phyloP scores from a whole-genome alignment of 2,797 vertebrate species.

The Acanthornis magna region DNA sequence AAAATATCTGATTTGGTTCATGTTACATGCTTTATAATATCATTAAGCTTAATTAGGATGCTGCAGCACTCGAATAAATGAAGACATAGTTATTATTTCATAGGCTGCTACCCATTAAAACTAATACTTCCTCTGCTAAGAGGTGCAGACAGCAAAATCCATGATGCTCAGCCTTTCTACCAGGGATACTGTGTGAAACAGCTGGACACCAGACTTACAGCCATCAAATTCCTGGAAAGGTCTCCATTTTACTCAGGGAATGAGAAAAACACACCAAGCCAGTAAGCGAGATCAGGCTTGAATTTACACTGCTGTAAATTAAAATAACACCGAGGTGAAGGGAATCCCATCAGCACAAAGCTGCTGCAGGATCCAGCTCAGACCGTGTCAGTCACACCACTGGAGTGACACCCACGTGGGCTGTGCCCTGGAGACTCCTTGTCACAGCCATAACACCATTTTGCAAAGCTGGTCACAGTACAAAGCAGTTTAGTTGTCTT shows the following conservation, averaged over 20 bases:
- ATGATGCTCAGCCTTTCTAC: background rate
- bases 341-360: background rate
- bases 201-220: background rate
- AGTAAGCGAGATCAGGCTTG: background rate
- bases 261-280: background rate
- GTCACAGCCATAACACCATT: background rate
- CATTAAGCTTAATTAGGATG: constrained; percentile 34
- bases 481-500: background rate
- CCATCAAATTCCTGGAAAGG: background rate
- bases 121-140: constrained; percentile 42
- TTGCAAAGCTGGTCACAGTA: background rate
- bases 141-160: constrained; percentile 3
- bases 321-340: background rate
- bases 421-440: background rate
- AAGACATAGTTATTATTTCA: constrained; percentile 48
- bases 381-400: rapidly evolving
- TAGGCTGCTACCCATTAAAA: constrained; percentile 22
- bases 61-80: background rate
- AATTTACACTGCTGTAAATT: background rate
- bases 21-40: background rate
- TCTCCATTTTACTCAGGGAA: background rate
- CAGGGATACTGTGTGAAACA: background rate
- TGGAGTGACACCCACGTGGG: rapidly evolving
- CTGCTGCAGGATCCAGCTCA: background rate
- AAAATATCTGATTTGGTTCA: constrained; percentile 41